Evolutionary conservation across 2,113 vertebrate species (phyloP), one percentile per base, ranked within the genome.

Genomic region (Microcebus ravelobensis): DNA sequence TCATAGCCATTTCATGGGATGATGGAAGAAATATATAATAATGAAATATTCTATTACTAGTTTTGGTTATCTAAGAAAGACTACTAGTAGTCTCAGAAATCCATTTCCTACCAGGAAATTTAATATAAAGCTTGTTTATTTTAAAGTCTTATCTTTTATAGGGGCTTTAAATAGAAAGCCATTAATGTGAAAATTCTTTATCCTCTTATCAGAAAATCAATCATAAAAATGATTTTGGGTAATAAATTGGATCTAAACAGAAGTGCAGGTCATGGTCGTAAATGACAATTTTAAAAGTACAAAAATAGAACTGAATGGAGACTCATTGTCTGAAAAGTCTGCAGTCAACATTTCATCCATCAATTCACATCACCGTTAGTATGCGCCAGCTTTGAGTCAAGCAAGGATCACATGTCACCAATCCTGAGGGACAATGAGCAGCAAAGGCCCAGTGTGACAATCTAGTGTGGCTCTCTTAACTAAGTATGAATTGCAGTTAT

Each of bases 161-260:
- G n/a, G 67, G 17, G 13, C 27, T 93, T 84, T 92, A 76, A 79
- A 36, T 91, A 87, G 95, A 97, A 90, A n/a, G 14, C 34, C n/a
- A 90, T 48, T 79, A 85, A 87, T 59, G 4, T 90, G 67, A 95
- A 97, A 84, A 73, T 6, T 45, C 67, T 63, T 95, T 27, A 90
- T 92, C 71, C 34, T 94, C 55, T 87, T 86, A 92, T 71, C 61
- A 95, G 92, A 84, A 95, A 96, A 92, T 80, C 68, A 90, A 77
- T 97, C 92, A 45, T 45, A 59, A 80, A 96, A 97, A 82, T 82
- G 67, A 84, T 27, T 94, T 73, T 89, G n/a, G 42, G 11, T 91
- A 87, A 92, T 86, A 96, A 93, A 76, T 87, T 87, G 61, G 23
- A 67, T 91, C 59, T 89, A 77, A 92, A 95, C 5, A 95, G 34